phyloP scores from a whole-genome alignment of 2,113 vertebrate species.

The Nothocercus julius region DNA sequence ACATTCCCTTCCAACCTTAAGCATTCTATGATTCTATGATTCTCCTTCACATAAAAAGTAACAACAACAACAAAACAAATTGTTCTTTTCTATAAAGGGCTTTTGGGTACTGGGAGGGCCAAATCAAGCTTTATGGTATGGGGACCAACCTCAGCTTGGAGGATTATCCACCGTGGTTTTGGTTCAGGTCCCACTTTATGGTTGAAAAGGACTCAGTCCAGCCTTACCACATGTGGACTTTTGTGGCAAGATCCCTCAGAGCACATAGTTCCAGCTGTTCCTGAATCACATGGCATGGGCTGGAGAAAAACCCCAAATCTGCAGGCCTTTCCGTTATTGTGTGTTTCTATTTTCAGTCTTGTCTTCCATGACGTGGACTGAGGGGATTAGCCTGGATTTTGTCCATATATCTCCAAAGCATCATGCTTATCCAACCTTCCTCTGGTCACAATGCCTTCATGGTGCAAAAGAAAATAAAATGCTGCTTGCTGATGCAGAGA shows the following conservation, averaged over 20 bases:
- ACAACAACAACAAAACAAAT: background rate
- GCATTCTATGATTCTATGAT: too few relatives aligned
- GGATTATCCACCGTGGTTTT: background rate
- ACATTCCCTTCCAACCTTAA: too few relatives aligned
- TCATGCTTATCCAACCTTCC: accelerated
- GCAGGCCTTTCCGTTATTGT: background rate
- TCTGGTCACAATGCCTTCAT: background rate
- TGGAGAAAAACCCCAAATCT: background rate
- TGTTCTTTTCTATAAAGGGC: background rate
- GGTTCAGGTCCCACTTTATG: background rate
- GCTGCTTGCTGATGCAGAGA: background rate
- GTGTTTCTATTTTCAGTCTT: accelerated
- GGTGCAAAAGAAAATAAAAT: background rate
- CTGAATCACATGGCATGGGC: accelerated
- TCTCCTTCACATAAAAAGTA: background rate
- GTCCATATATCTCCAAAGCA: background rate
- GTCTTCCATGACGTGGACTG: accelerated
- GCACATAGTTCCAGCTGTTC: background rate
- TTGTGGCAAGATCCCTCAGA: background rate
- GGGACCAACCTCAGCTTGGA: accelerated
- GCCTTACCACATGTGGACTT: background rate
- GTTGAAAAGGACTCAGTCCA: background rate
- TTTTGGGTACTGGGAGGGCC: background rate
- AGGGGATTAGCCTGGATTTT: background rate
- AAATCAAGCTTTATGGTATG: background rate